phyloP scores from a whole-genome alignment of 2,113 vertebrate species.

The Lasiurus cinereus region DNA sequence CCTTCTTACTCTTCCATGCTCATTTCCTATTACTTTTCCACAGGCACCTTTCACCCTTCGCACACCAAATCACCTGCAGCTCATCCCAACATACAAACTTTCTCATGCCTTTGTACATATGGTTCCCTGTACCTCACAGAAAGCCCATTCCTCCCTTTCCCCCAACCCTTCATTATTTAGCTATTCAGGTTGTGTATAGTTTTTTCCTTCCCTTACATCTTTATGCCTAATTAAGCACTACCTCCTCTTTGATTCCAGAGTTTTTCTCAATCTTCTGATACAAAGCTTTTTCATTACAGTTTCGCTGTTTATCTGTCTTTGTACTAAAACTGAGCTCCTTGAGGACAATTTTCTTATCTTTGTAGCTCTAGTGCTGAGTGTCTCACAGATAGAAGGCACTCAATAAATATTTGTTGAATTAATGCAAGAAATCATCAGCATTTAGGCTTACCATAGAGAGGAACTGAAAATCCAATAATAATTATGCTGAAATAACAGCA shows the following conservation, averaged over 20 bases:
- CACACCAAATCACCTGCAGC: not conserved
- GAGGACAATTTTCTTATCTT: slow-evolving; percentile 54
- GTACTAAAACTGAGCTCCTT: slow-evolving; percentile 45
- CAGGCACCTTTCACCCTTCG: slow-evolving; percentile 1
- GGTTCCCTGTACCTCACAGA: not conserved
- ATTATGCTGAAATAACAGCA: slow-evolving; percentile 47
- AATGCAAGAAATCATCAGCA: slow-evolving; percentile 42
- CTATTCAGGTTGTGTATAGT: not conserved
- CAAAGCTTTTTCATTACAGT: slow-evolving; percentile 32
- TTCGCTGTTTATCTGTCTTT: slow-evolving; percentile 42
- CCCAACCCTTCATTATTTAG: not conserved
- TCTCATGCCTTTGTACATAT: not conserved
- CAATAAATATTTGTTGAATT: slow-evolving; percentile 51
- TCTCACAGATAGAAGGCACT: not conserved
- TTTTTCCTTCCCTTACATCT: not conserved
- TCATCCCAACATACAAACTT: not conserved
- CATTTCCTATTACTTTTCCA: slow-evolving; percentile 16
- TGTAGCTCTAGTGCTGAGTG: not conserved
- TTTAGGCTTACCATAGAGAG: slow-evolving; percentile 37
- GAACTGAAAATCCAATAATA: slow-evolving; percentile 50
- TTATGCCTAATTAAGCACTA: slow-evolving; percentile 37
- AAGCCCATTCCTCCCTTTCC: not conserved
- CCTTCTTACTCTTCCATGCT: slow-evolving; percentile 9
- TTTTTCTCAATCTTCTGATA: slow-evolving; percentile 33
- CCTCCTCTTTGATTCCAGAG: not conserved